These are phyloP conservation scores for Ostrea denselamellosa DNA, from an alignment of 1,140 invertebrate genomes.

Conservation along the genomic window DNA sequence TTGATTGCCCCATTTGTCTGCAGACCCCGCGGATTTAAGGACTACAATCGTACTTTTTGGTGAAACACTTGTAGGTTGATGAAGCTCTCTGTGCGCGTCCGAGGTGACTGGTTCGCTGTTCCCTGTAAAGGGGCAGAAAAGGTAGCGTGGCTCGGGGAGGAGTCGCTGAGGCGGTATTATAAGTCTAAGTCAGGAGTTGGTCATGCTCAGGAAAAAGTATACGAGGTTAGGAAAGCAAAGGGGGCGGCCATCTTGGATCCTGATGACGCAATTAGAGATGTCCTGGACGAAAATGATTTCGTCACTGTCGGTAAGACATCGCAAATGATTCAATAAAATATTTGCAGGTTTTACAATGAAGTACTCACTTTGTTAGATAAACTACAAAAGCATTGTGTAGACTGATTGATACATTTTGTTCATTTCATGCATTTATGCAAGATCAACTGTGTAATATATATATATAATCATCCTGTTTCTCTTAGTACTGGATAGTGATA, in stretches of 20 bases:
- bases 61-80: conserved; percentile 73
- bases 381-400: no score
- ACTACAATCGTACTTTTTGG: background rate
- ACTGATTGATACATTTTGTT: no score
- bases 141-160: conserved; percentile 82
- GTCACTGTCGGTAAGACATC: conserved; percentile 82
- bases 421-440: no score
- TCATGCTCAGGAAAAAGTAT: conserved; percentile 78
- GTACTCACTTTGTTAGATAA: no score
- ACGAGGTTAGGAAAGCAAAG: conserved; percentile 83
- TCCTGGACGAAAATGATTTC: conserved; percentile 85
- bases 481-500: conserved; percentile 82
- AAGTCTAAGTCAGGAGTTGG: conserved; percentile 67
- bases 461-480: background rate
- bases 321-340: no score
- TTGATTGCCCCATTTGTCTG: background rate
- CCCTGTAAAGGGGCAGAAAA: conserved; percentile 81
- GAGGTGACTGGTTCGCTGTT: conserved; percentile 84
- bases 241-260: conserved; percentile 84
- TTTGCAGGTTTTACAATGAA: no score
- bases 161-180: conserved; percentile 81
- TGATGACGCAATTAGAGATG: conserved; percentile 81
- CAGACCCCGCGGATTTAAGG: background rate
- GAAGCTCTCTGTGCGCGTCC: conserved; percentile 83
- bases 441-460: background rate